These are phyloP conservation scores for Strigamia transsilvanica DNA, from an alignment of 2,888 invertebrate genomes.

Conservation along the genomic window DNA sequence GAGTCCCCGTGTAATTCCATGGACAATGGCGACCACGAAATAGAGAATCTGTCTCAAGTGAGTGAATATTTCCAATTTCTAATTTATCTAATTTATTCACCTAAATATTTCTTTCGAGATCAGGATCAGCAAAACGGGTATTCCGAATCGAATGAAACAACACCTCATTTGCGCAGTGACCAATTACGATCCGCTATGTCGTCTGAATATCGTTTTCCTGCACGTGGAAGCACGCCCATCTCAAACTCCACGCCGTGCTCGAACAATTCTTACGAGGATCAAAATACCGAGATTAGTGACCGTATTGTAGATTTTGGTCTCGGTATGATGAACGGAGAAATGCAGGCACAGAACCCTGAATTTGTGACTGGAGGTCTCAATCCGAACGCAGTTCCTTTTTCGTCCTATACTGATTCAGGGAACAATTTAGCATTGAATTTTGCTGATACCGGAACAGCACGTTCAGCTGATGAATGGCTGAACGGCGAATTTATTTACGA, in stretches of 20 bases:
- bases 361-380: background rate
- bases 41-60: background rate
- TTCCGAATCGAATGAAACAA: background rate
- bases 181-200: background rate
- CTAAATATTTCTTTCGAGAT: background rate
- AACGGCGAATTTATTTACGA: background rate
- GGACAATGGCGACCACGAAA: background rate
- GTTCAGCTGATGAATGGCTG: background rate
- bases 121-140: background rate
- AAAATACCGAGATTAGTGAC: background rate
- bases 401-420: background rate
- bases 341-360: background rate
- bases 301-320: background rate
- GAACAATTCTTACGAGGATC: background rate
- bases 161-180: background rate
- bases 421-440: background rate
- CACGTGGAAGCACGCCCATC: background rate
- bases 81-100: background rate
- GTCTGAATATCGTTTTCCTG: background rate
- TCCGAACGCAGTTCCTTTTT: constrained; percentile 20
- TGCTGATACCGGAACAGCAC: background rate
- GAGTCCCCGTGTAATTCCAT: background rate
- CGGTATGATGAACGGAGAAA: background rate
- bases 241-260: background rate
- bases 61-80: background rate